Conservation (phyloP, 2,888 invertebrate species). For the Chironomus riparius region DNA sequence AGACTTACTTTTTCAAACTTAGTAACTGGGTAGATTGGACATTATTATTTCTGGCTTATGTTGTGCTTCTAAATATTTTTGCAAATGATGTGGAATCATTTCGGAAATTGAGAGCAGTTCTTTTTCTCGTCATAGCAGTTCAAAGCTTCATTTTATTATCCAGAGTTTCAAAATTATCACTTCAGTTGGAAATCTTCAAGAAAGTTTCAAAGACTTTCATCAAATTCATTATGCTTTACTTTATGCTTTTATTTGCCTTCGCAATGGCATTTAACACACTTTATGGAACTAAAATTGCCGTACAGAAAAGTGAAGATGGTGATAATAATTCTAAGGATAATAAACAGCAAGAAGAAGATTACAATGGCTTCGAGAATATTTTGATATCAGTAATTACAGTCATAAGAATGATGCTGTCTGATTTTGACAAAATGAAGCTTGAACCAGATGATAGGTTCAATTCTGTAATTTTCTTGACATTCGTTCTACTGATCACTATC, state of each 20-base stretch:
- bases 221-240: not conserved
- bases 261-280: constrained; percentile 2
- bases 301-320: no score
- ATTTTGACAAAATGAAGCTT: not conserved
- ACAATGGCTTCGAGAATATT: not conserved
- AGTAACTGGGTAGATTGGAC: not conserved
- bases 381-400: not conserved
- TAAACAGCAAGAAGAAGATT: no score
- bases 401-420: constrained; percentile 4
- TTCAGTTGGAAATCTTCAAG: constrained; percentile 5
- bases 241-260: not conserved
- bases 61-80: not conserved
- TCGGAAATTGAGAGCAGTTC: not conserved
- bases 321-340: no score
- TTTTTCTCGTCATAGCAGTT: not conserved
- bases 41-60: not conserved
- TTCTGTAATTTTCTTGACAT: not conserved
- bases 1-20: not conserved
- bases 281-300: not conserved
- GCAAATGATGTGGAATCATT: not conserved
- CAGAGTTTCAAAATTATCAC: not conserved
- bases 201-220: constrained; percentile 2
- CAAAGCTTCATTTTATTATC: not conserved
- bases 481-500: not conserved
- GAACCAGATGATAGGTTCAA: not conserved